phyloP scores from a whole-genome alignment of 2,888 invertebrate species.

The Sabellastarte sp. region DNA sequence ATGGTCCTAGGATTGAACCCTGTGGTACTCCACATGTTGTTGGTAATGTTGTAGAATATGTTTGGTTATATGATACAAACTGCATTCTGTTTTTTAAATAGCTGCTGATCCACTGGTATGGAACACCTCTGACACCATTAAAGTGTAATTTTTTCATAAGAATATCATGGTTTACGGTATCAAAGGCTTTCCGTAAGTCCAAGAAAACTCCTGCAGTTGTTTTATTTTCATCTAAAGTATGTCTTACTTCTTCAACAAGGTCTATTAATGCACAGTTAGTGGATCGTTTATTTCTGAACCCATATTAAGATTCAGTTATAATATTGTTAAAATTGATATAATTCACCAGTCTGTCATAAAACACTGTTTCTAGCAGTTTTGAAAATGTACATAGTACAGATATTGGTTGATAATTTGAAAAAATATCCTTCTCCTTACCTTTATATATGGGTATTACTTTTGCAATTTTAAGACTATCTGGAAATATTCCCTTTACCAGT shows the following conservation, averaged over 20 bases:
- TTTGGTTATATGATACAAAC: background rate
- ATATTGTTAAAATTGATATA: background rate
- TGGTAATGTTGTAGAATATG: background rate
- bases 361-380: too few species aligned
- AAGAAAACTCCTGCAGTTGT: background rate
- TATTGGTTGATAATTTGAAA: constrained; percentile 5
- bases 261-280: background rate
- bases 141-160: background rate
- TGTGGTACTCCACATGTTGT: background rate
- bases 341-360: background rate
- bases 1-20: background rate
- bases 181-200: constrained; percentile 1
- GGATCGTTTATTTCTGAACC: constrained; percentile 1
- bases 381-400: background rate
- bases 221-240: background rate
- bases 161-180: background rate
- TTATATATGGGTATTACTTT: background rate
- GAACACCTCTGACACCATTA: background rate
- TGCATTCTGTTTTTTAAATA: background rate
- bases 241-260: background rate
- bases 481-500: background rate
- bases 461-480: background rate
- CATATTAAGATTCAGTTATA: background rate
- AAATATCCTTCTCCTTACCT: background rate
- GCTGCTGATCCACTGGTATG: background rate